These are phyloP conservation scores for Nansenia antarctica DNA, from an alignment of 2,113 vertebrate genomes.

Conservation along the genomic window DNA sequence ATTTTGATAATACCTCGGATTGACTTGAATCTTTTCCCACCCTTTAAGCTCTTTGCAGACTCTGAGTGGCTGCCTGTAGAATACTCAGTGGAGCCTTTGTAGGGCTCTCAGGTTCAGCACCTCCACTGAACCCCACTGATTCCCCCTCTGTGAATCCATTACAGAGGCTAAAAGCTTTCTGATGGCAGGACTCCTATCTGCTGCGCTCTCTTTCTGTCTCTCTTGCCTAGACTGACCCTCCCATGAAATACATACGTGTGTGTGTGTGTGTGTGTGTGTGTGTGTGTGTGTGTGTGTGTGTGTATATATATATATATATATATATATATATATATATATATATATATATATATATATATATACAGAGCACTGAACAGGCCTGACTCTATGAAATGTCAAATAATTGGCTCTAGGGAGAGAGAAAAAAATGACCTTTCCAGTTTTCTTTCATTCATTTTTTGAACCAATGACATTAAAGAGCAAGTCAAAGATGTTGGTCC, in stretches of 20 bases:
- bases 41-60: not conserved
- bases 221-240: not conserved
- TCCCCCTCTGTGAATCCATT: not conserved
- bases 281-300: too few species aligned
- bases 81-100: not conserved
- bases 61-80: not conserved
- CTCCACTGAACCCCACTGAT: not conserved
- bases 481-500: not conserved
- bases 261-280: too few species aligned
- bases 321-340: too few species aligned
- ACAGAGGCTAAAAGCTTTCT: slow-evolving; percentile 1
- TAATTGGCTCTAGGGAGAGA: slow-evolving; percentile 15
- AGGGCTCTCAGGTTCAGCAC: not conserved
- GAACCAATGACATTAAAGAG: not conserved
- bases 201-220: not conserved
- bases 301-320: too few species aligned
- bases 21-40: not conserved
- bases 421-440: slow-evolving; percentile 31
- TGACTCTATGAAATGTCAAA: slow-evolving; percentile 38
- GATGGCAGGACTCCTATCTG: not conserved
- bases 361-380: slow-evolving; percentile 4
- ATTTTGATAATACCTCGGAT: not conserved
- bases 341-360: not conserved
- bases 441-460: slow-evolving; percentile 4
- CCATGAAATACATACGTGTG: not conserved